Evolutionary conservation across 2,113 vertebrate species (phyloP).

Genomic region (Lophotis ruficrista): DNA sequence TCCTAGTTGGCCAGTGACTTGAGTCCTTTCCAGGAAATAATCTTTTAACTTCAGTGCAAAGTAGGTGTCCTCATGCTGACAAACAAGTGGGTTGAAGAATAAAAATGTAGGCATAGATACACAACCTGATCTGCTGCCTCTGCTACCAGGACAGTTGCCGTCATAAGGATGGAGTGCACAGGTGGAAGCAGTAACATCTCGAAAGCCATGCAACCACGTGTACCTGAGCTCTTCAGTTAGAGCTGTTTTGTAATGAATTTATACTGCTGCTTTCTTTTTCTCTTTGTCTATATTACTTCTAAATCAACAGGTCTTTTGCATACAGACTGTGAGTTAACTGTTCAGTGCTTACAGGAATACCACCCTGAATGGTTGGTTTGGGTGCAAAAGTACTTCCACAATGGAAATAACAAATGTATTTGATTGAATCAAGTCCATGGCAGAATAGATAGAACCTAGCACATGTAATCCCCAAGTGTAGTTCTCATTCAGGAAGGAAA

Average conservation of each 20-base stretch:
- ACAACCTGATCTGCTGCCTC: not conserved
- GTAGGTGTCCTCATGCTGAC: not conserved
- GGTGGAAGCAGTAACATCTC: not conserved
- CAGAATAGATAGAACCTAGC: not conserved
- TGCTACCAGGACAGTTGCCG: not conserved
- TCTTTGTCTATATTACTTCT: not conserved
- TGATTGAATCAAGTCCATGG: not conserved
- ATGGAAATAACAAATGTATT: not conserved
- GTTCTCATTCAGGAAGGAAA: not conserved
- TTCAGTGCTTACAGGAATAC: not conserved
- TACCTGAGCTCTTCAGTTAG: not conserved
- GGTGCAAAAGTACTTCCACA: not conserved
- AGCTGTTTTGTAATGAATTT: not conserved
- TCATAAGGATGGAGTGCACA: not conserved
- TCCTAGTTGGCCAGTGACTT: not conserved
- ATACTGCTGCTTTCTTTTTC: not conserved
- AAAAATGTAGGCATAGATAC: not conserved
- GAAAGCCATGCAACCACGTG: not conserved
- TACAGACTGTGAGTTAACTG: not conserved
- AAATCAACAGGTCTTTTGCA: not conserved
- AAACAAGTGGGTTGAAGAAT: not conserved
- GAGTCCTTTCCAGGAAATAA: not conserved
- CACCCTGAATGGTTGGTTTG: not conserved
- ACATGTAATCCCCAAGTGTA: not conserved
- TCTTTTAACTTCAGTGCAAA: not conserved